Conservation (phyloP, 35 echinoderm and acorn worm species). For the Patiria miniata region DNA sequence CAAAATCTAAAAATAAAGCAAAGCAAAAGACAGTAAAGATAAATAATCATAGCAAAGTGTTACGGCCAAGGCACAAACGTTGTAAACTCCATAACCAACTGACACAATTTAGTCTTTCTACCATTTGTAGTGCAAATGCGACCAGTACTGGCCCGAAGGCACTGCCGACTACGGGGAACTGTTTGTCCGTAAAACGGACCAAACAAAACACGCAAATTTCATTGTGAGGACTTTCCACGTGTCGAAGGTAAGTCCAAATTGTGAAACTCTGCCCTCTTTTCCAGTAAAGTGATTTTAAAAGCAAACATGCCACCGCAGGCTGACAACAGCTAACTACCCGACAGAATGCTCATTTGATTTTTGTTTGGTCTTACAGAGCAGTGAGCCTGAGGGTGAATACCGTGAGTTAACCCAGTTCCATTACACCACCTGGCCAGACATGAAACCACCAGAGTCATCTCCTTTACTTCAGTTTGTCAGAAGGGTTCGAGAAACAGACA, state of each 20-base stretch:
- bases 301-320: too few species aligned
- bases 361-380: background rate
- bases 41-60: too few species aligned
- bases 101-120: too few species aligned
- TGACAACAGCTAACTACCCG: too few species aligned
- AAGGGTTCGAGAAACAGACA: background rate
- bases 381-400: conserved; percentile 3
- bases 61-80: too few species aligned
- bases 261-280: too few species aligned
- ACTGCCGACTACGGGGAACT: conserved; percentile 4
- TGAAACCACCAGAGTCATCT: conserved; percentile 45
- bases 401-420: conserved; percentile 52
- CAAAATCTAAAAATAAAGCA: too few species aligned
- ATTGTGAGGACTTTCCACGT: background rate
- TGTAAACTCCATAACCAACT: too few species aligned
- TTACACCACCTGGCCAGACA: conserved; percentile 74
- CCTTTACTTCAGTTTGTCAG: conserved; percentile 46
- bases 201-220: background rate
- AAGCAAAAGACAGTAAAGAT: too few species aligned
- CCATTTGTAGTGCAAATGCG: conserved; percentile 62
- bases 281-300: too few species aligned
- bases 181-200: conserved; percentile 6
- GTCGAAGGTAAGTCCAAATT: background rate
- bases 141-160: conserved; percentile 82
- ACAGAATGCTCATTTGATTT: too few species aligned